phyloP scores from a whole-genome alignment of 2,888 invertebrate species.

The Torymus tubicola region DNA sequence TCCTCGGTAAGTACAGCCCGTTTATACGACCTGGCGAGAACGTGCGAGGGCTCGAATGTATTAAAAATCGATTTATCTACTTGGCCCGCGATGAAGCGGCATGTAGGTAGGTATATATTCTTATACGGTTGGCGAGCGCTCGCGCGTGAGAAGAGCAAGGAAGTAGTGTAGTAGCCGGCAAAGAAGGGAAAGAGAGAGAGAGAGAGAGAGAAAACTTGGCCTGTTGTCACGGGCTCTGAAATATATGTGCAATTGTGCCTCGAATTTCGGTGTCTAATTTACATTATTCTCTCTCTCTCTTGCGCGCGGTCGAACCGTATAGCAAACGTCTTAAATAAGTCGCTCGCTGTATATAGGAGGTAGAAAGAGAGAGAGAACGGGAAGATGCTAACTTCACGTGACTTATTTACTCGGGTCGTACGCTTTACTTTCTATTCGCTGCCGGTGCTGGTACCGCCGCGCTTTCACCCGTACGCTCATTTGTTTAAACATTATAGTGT shows the following conservation, averaged over 20 bases:
- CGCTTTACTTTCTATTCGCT: conserved; percentile 24
- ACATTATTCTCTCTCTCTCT: conserved; percentile 5
- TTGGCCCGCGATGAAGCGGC: neutral
- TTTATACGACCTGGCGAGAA: no score
- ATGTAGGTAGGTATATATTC: neutral
- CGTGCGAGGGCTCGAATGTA: neutral
- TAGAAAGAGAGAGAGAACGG: neutral
- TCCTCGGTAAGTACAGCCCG: no score
- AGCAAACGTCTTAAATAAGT: conserved; percentile 11
- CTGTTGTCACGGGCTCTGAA: conserved; percentile 16
- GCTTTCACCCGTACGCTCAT: conserved; percentile 8
- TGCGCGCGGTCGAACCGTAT: neutral
- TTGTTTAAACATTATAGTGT: conserved; percentile 10
- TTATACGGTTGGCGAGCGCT: neutral
- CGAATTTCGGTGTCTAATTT: conserved; percentile 42
- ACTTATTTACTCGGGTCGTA: neutral
- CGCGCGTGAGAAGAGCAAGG: neutral
- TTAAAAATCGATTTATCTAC: conserved; percentile 39
- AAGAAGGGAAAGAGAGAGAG: no score
- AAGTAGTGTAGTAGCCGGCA: no score
- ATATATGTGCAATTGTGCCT: conserved; percentile 43
- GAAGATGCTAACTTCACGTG: conserved; percentile 10
- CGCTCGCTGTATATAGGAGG: neutral
- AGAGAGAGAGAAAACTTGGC: neutral
- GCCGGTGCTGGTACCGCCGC: no score